Conservation (phyloP, 2,113 vertebrate genomes). For the Poicephalus gulielmi region DNA sequence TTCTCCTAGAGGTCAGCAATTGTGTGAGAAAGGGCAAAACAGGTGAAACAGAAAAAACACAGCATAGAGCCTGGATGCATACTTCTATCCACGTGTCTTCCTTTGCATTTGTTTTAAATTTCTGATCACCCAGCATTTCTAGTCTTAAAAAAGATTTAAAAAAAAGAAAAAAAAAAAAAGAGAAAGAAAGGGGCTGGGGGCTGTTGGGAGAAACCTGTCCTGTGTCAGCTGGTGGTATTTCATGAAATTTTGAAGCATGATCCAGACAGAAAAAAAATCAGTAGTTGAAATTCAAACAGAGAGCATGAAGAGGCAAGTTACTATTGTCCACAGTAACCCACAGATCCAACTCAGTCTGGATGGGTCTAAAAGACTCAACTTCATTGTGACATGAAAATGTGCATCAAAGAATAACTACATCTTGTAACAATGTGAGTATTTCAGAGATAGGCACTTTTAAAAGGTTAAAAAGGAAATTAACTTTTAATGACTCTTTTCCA, state of each 20-base stretch:
- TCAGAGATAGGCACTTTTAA: not conserved
- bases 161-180: not conserved
- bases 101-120: not conserved
- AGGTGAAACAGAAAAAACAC: not conserved
- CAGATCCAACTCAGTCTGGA: not conserved
- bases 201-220: not conserved
- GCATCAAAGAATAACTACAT: not conserved
- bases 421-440: not conserved
- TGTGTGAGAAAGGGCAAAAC: not conserved
- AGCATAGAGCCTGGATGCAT: not conserved
- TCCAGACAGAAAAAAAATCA: not conserved
- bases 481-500: not conserved
- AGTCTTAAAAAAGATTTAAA: not conserved
- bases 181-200: accelerated
- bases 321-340: not conserved
- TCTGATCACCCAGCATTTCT: not conserved
- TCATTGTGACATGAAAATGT: not conserved
- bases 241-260: not conserved
- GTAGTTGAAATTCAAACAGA: not conserved
- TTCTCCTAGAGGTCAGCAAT: not conserved
- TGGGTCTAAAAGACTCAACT: not conserved
- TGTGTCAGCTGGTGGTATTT: not conserved
- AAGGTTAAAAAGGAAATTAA: not conserved
- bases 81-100: not conserved
- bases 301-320: not conserved